Evolutionary conservation across 1,140 invertebrate species (phyloP).

Genomic region (Geopemphigus sp.): DNA sequence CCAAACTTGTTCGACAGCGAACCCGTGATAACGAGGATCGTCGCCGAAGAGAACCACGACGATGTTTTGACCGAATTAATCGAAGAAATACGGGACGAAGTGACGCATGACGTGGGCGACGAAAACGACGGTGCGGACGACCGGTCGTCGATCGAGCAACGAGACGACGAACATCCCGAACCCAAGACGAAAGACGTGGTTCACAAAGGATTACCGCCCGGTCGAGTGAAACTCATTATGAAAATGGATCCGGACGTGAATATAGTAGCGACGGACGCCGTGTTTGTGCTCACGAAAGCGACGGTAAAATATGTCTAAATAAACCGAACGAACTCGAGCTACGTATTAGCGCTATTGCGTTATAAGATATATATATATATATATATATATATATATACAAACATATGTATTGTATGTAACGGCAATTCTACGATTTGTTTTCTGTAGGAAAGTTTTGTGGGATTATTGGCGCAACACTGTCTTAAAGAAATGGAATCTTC

Average conservation of each 20-base stretch:
- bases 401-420: too few relatives aligned
- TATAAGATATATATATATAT: too few relatives aligned
- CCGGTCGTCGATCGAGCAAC: neutral
- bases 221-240: conserved; percentile 49
- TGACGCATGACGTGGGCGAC: neutral
- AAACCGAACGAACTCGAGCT: too few relatives aligned
- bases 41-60: neutral
- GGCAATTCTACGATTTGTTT: neutral
- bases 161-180: neutral
- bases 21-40: neutral
- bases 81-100: neutral
- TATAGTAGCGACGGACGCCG: conserved; percentile 33
- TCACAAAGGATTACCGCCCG: conserved; percentile 36
- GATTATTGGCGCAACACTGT: conserved; percentile 27
- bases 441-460: conserved; percentile 21
- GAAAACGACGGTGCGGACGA: neutral
- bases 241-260: conserved; percentile 51
- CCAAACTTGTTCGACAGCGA: conserved; percentile 36
- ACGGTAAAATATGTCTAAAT: too few relatives aligned
- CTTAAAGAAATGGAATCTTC: conserved; percentile 19
- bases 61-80: neutral
- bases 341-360: too few relatives aligned
- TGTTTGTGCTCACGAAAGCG: conserved; percentile 48
- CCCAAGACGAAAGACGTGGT: conserved; percentile 20
- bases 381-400: too few relatives aligned